Percentiles rank a stretch among this genome's conserved stretches.
phyloP scores from a whole-genome alignment of 2,113 vertebrate species.

The Phaethornis superciliosus region DNA sequence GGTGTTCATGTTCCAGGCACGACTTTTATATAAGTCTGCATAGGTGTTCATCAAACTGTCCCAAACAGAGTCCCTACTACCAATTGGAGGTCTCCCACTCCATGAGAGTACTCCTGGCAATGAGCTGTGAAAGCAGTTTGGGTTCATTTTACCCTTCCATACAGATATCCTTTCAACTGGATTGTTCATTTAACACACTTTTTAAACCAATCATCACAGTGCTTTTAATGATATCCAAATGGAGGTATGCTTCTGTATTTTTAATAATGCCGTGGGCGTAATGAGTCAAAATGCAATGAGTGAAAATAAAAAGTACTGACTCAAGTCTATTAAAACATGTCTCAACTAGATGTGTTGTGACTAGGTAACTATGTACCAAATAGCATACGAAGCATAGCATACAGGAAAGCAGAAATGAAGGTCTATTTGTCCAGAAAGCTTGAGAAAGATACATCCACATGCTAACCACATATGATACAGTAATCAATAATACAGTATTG shows the following conservation, averaged over 20 bases:
- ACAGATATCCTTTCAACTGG: neutral
- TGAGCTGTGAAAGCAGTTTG: neutral
- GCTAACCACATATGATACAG: neutral
- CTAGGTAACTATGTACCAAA: neutral
- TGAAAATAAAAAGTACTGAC: constrained; percentile 24
- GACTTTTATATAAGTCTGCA: neutral
- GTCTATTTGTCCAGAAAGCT: neutral
- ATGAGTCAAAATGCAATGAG: constrained; percentile 15
- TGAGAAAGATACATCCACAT: neutral
- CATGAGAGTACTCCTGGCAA: neutral
- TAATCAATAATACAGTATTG: no score
- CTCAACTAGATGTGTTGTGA: neutral
- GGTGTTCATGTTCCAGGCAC: neutral
- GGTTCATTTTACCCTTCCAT: neutral
- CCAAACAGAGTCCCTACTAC: neutral
- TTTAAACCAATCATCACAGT: neutral
- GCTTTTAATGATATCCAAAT: neutral
- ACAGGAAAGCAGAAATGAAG: neutral
- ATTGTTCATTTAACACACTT: neutral
- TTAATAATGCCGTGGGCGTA: neutral
- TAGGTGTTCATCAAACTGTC: neutral
- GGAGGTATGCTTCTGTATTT: neutral
- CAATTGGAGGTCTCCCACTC: neutral
- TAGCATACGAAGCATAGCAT: neutral
- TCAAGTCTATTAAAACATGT: constrained; percentile 12